Conservation (phyloP, 2,888 invertebrate genomes). For the Achlya flavicornis region DNA sequence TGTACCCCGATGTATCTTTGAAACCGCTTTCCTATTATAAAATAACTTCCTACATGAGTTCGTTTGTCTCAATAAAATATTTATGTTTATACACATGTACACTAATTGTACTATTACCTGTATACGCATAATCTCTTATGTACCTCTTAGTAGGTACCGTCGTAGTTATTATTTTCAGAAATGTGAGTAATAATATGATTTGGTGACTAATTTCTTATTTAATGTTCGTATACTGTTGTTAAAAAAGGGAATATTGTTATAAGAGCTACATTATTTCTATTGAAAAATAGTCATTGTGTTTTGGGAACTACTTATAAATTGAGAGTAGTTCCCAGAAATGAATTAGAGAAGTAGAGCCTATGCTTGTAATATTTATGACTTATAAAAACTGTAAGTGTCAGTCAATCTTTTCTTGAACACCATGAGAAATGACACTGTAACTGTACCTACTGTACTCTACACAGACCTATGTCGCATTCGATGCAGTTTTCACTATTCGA, state of each 20-base stretch:
- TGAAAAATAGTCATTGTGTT: neutral
- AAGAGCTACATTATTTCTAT: neutral
- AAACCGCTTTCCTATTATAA: slow-evolving; percentile 20
- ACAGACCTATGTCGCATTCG: neutral
- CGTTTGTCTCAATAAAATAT: slow-evolving; percentile 7
- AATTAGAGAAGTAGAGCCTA: too few relatives aligned
- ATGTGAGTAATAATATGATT: neutral
- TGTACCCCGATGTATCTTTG: slow-evolving; percentile 25
- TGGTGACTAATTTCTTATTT: neutral
- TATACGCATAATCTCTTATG: neutral
- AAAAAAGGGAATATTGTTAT: neutral
- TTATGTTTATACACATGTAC: neutral
- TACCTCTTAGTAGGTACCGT: neutral
- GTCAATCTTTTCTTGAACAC: too few relatives aligned
- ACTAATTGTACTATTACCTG: neutral
- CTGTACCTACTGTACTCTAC: too few relatives aligned
- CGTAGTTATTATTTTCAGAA: neutral
- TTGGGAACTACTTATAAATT: neutral
- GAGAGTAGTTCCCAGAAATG: neutral
- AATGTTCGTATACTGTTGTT: neutral
- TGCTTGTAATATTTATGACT: too few relatives aligned
- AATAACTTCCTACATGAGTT: slow-evolving; percentile 12
- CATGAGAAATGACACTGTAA: too few relatives aligned
- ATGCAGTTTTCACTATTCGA: too few relatives aligned
- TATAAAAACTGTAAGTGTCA: too few relatives aligned